Conservation (phyloP, 2,797 vertebrate genomes). For the Sebastiscus albofasciatus region DNA sequence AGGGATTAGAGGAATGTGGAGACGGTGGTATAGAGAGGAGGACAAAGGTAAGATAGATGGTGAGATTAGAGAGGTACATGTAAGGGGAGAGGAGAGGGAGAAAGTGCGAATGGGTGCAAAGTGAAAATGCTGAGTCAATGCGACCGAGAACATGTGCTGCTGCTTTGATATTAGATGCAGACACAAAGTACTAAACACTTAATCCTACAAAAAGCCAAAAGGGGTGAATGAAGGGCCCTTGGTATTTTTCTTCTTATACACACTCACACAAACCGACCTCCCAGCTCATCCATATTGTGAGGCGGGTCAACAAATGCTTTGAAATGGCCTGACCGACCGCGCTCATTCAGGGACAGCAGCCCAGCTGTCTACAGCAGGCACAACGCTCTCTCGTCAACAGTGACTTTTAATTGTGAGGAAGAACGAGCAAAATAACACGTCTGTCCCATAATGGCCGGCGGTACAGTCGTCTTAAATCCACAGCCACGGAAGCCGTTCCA, state of each 20-base stretch:
- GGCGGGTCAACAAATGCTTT: constrained; percentile 39
- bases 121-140: constrained; percentile 66
- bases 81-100: constrained; percentile 6
- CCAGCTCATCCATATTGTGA: constrained; percentile 29
- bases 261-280: not conserved
- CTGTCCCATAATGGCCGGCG: constrained; percentile 44
- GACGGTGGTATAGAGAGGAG: not conserved
- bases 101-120: constrained; percentile 40
- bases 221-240: constrained; percentile 20
- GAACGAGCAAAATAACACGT: constrained; percentile 53
- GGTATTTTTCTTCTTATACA: constrained; percentile 27
- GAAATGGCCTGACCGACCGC: constrained; percentile 14
- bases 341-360: constrained; percentile 24
- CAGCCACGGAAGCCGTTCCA: constrained; percentile 70
- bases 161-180: constrained; percentile 67
- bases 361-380: constrained; percentile 40
- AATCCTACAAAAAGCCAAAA: constrained; percentile 49
- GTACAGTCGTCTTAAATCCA: constrained; percentile 63
- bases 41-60: constrained; percentile 18
- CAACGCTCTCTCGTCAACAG: constrained; percentile 49
- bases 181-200: constrained; percentile 46
- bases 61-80: constrained; percentile 34
- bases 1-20: not conserved
- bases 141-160: constrained; percentile 40
- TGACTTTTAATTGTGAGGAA: constrained; percentile 53